Conservation (phyloP, 2,113 vertebrate species). For the Anoplopoma fimbria region DNA sequence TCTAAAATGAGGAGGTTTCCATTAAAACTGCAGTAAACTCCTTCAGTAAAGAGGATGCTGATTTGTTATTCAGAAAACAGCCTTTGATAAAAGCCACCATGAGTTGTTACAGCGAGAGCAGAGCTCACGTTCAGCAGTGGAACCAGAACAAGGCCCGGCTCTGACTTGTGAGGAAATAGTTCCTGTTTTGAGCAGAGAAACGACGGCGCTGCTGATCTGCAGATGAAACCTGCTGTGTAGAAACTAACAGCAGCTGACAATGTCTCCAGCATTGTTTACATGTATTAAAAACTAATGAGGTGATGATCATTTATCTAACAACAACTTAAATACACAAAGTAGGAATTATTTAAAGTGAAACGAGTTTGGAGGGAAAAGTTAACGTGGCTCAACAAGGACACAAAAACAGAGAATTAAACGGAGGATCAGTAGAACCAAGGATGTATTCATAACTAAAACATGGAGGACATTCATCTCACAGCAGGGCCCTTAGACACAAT, state of each 20-base stretch:
- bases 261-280: conserved; percentile 36
- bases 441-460: conserved; percentile 49
- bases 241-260: conserved; percentile 24
- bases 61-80: conserved; percentile 40
- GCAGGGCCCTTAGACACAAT: conserved; percentile 9
- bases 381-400: conserved; percentile 29
- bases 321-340: conserved; percentile 71
- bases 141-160: not conserved
- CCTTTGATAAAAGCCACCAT: conserved; percentile 27
- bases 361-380: conserved; percentile 39
- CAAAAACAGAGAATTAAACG: conserved; percentile 21
- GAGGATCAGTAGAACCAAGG: conserved; percentile 17
- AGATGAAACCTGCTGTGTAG: conserved; percentile 17
- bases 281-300: conserved; percentile 62
- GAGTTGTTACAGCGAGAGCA: not conserved
- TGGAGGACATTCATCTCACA: conserved; percentile 27
- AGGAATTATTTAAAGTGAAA: conserved; percentile 70
- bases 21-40: conserved; percentile 39
- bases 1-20: conserved; percentile 27
- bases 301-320: conserved; percentile 77
- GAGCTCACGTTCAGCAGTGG: not conserved
- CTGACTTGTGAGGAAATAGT: conserved; percentile 19
- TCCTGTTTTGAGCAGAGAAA: not conserved
- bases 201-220: not conserved
- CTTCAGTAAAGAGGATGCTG: conserved; percentile 28